Evolutionary conservation across 2,888 invertebrate genomes (phyloP), one percentile per base, ranked within the genome.

Genomic region (Leptarthrus brevirostris): DNA sequence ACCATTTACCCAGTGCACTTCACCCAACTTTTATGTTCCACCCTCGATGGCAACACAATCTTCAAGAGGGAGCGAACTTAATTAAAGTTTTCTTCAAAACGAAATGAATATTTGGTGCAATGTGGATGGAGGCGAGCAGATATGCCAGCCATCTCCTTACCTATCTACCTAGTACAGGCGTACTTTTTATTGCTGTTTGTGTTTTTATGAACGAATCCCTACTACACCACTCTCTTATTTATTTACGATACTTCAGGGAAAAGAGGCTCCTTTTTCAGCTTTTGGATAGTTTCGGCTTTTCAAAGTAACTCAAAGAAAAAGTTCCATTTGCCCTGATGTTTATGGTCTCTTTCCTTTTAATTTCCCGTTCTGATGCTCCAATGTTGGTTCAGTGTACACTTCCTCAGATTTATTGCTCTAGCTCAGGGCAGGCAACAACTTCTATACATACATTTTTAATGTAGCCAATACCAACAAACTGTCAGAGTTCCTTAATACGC

Each of bases 21-120:
- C 26, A 56, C 16, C 24, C 56, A 56, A 8, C 56, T 56, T 56
- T 56, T 56, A 56, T 56, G 30, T 56, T 16, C 56, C 56, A 30
- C 30, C 30, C 30, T 30, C 56, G 24, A 56, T 56, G 16, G 30
- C 56, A 56, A 16, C 26, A 56, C 56, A 30, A 56, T 26, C 24
- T 26, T n/a, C 30, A 26, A 24, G 8, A 53, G 30, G 26, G 26
- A 56, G 26, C 34, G 56, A 56, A 56, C 56, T 56, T 56, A 56
- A 56, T 56, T 56, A 56, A 56, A 56, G 56, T 56, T 56, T 56
- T 56, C 56, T 56, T 56, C 56, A 56, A 56, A 56, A 56, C 56
- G 56, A 56, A 56, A 56, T 56, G 56, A 56, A 56, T 56, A 56
- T 56, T 56, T 56, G 56, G 56, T 56, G 56, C 56, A 56, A 16